These are phyloP conservation scores for Cosmopolites sordidus DNA, from an alignment of 2,888 invertebrate species.

Conservation along the genomic window DNA sequence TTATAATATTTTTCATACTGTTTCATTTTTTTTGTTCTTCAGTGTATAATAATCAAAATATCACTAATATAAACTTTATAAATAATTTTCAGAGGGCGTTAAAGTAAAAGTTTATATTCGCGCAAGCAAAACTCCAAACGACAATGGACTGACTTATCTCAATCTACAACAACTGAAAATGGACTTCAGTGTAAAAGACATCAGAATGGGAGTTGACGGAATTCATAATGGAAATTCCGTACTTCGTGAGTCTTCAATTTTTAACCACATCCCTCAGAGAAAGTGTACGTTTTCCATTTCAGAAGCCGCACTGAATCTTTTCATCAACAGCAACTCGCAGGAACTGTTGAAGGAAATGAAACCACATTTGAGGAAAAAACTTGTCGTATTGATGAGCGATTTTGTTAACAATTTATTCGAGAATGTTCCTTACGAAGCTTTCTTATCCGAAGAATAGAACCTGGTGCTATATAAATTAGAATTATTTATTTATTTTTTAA, in stretches of 20 bases:
- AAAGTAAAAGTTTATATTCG: conserved; percentile 80
- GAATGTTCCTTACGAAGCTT: conserved; percentile 70
- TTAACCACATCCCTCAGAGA: background rate
- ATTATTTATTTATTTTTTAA: too few species aligned
- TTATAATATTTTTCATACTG: too few species aligned
- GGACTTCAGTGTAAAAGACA: conserved; percentile 79
- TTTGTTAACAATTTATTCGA: conserved; percentile 73
- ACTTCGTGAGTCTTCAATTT: conserved; percentile 60
- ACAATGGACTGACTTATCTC: conserved; percentile 64
- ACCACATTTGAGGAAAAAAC: conserved; percentile 71
- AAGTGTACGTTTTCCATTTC: conserved; percentile 36
- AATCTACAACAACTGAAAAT: conserved; percentile 74
- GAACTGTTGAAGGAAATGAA: conserved; percentile 85
- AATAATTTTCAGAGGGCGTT: conserved; percentile 68
- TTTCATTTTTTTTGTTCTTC: too few species aligned
- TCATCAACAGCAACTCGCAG: conserved; percentile 82
- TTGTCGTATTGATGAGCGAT: conserved; percentile 68
- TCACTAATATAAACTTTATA: too few species aligned
- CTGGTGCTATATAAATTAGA: too few species aligned
- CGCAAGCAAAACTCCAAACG: conserved; percentile 57
- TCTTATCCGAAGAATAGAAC: conserved; percentile 21
- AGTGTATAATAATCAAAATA: too few species aligned
- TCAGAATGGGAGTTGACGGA: conserved; percentile 82
- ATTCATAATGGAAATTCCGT: conserved; percentile 76
- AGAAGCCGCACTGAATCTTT: conserved; percentile 82